Evolutionary conservation across 2,797 vertebrate species (phyloP).

Genomic region (Brachyalestes nurse): DNA sequence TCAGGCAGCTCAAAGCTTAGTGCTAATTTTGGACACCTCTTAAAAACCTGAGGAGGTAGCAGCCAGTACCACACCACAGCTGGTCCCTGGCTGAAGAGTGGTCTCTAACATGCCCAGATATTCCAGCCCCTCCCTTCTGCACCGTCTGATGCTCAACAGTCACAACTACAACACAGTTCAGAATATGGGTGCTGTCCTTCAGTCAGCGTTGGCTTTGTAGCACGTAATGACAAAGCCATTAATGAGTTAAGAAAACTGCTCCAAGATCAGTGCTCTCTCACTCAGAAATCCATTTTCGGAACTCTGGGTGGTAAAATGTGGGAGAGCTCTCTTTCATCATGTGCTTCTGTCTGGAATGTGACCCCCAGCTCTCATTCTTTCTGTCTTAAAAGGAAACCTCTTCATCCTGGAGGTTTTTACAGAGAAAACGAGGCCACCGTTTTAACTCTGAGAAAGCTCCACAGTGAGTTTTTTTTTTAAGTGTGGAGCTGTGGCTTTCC

Average conservation of each 20-base stretch:
- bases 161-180: neutral
- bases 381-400: slow-evolving; percentile 73
- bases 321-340: slow-evolving; percentile 52
- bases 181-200: neutral
- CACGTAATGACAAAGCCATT: neutral
- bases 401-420: slow-evolving; percentile 56
- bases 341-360: slow-evolving; percentile 64
- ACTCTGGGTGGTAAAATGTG: slow-evolving; percentile 24
- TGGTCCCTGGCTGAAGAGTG: slow-evolving; percentile 45
- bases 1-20: slow-evolving; percentile 67
- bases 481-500: slow-evolving; percentile 60
- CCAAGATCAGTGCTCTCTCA: neutral
- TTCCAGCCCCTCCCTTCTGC: neutral
- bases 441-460: slow-evolving; percentile 52
- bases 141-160: neutral
- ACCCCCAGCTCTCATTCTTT: slow-evolving; percentile 61
- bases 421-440: slow-evolving; percentile 64
- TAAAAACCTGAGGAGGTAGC: slow-evolving; percentile 60
- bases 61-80: slow-evolving; percentile 38
- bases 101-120: slow-evolving; percentile 14
- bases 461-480: slow-evolving; percentile 49
- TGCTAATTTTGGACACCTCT: slow-evolving; percentile 72
- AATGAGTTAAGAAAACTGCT: neutral
- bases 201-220: neutral
- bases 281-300: slow-evolving; percentile 1